Evolutionary conservation across 1,140 invertebrate species (phyloP).

Genomic region (Chironomus tepperi): DNA sequence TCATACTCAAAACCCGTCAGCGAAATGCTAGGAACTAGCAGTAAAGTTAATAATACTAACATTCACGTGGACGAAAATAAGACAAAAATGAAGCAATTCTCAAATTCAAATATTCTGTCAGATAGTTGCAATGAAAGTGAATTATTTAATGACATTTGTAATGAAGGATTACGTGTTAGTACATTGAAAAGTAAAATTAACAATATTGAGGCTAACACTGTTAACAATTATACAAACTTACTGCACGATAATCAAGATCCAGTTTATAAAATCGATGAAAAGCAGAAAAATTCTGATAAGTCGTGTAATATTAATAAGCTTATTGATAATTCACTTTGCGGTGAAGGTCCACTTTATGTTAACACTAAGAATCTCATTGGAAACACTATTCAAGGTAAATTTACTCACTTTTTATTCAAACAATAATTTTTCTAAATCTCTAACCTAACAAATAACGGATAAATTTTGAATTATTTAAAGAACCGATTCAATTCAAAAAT

Average conservation of each 20-base stretch:
- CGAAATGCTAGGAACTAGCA: slow-evolving; percentile 48
- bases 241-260: slow-evolving; percentile 49
- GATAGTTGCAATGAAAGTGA: slow-evolving; percentile 45
- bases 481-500: too few relatives aligned
- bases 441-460: too few relatives aligned
- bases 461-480: too few relatives aligned
- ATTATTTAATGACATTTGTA: slow-evolving; percentile 35
- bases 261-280: slow-evolving; percentile 39
- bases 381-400: background rate
- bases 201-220: slow-evolving; percentile 43
- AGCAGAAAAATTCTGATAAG: slow-evolving; percentile 38
- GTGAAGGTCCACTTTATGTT: slow-evolving; percentile 31
- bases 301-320: slow-evolving; percentile 37
- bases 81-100: slow-evolving; percentile 41
- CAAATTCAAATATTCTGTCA: slow-evolving; percentile 54
- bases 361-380: background rate
- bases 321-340: slow-evolving; percentile 42
- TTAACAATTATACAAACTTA: slow-evolving; percentile 66
- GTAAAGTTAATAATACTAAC: slow-evolving; percentile 71
- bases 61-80: slow-evolving; percentile 57
- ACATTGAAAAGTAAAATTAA: slow-evolving; percentile 31
- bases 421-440: too few relatives aligned
- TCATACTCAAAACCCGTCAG: slow-evolving; percentile 41
- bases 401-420: background rate
- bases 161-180: slow-evolving; percentile 33